Conservation (phyloP, 2,888 invertebrate genomes). For the Synergus japonicus region DNA sequence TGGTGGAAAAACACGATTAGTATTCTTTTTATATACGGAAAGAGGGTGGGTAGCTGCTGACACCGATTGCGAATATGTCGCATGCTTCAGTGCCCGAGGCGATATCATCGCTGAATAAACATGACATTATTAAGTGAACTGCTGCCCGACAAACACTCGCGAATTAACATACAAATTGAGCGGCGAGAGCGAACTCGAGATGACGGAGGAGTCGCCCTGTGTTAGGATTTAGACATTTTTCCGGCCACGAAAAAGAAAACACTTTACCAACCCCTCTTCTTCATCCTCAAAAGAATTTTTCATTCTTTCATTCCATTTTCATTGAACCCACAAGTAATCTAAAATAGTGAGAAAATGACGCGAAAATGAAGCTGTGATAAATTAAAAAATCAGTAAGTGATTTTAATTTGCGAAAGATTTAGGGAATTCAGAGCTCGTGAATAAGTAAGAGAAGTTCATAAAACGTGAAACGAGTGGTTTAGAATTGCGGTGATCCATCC, state of each 20-base stretch:
- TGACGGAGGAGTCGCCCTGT: constrained; percentile 54
- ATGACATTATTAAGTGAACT: constrained; percentile 77
- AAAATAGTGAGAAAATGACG: not conserved
- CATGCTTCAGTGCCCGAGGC: constrained; percentile 68
- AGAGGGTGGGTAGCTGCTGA: constrained; percentile 53
- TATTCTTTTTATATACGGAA: constrained; percentile 44
- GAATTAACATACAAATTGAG: constrained; percentile 78
- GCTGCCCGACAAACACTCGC: constrained; percentile 74
- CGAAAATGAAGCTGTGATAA: not conserved
- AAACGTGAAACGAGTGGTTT: constrained; percentile 21
- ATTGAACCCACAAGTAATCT: not conserved
- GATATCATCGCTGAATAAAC: constrained; percentile 77
- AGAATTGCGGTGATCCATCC: constrained; percentile 45
- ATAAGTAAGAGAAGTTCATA: constrained; percentile 1
- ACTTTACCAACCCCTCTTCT: not conserved
- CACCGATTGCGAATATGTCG: constrained; percentile 65
- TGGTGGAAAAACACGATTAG: constrained; percentile 36
- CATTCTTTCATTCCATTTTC: not conserved
- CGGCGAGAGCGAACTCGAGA: constrained; percentile 66
- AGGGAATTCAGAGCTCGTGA: not conserved
- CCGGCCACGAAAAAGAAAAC: constrained; percentile 1
- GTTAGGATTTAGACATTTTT: constrained; percentile 19
- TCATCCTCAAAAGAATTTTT: not conserved
- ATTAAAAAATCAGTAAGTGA: not conserved
- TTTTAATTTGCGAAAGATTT: not conserved